Base-by-base conservation (phyloP, 1,140 invertebrate genomes). In the Cheumatopsyche charites region DNA sequence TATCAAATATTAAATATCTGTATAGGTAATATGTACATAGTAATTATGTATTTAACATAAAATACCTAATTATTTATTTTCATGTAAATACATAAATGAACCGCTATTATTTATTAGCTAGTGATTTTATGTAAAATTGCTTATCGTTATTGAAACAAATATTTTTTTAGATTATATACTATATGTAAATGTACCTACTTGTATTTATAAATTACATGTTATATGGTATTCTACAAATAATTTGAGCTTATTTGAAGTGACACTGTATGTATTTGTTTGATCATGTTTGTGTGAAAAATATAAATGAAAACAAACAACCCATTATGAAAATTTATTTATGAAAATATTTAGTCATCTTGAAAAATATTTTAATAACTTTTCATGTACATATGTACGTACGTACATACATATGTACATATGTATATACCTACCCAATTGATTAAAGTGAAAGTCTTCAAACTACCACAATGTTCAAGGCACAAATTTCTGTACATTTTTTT, bases 131-230 rank as follows among this genome's bases (percentile, higher is more conserved):
- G 19, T 7, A 52, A 2, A 17, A 52, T 52, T 17, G 15, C 19
- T 17, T 52, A 17, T 17, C 15, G 15, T 52, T 58, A 12, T 58
- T 25, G 55, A n/a, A 58, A 58, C 25, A 13, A 23, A 58, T 58
- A 58, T 58, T 58, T 58, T 58, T 58, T 58, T 58, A 58, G 55
- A 9, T 25, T 25, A 58, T 25, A 23, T 13, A 23, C 4, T 47
- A n/a, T 47, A 47, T 42, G 41, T 42, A 42, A 42, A 42, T 12
- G 41, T 42, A 42, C 12, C 41, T 42, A 42, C 41, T 47, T n/a
- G 43, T 12, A n/a, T 47, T 47, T n/a, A 13, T 42, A 42, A 42
- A 6, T n/a, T n/a, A n/a, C 11, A 45, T 52, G 15, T 17, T 11
- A 17, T n/a, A n/a, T n/a, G n/a, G n/a, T n/a, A 17, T 7, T 52